Evolutionary conservation across 2,797 vertebrate genomes (phyloP).

Genomic region (Sebastes iracundus): DNA sequence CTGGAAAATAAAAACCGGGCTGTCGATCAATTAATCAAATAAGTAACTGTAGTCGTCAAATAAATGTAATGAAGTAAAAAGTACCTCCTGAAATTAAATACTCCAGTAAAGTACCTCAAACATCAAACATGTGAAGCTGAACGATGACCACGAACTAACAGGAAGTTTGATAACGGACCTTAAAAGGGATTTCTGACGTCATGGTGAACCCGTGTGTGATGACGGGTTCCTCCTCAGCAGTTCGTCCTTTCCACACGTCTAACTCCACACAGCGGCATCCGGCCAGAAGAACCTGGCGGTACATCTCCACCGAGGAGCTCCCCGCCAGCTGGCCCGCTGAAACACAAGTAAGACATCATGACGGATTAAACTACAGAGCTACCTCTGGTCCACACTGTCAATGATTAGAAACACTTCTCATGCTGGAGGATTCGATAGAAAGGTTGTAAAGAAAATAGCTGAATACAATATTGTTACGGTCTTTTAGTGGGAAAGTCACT

Average conservation of each 20-base stretch:
- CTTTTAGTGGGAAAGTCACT: too few relatives aligned
- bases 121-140: too few relatives aligned
- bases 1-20: slow-evolving; percentile 85
- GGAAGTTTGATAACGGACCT: slow-evolving; percentile 37
- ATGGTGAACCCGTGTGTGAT: slow-evolving; percentile 99
- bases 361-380: background rate
- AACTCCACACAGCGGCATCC: slow-evolving; percentile 98
- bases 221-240: slow-evolving; percentile 96
- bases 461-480: too few relatives aligned
- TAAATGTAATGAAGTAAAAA: background rate
- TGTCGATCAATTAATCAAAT: slow-evolving; percentile 22
- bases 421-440: background rate
- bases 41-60: background rate
- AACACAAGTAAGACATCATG: background rate
- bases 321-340: slow-evolving; percentile 97
- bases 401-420: background rate
- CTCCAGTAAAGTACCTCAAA: background rate
- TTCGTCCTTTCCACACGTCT: slow-evolving; percentile 98
- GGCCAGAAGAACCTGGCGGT: slow-evolving; percentile 94
- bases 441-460: too few relatives aligned
- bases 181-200: slow-evolving; percentile 93
- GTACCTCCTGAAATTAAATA: background rate
- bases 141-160: too few relatives aligned
- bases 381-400: background rate
- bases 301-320: slow-evolving; percentile 99